Percentiles rank a stretch among this genome's conserved stretches.
Conservation (phyloP, 2,797 vertebrate genomes). For the Malurus leucopterus region DNA sequence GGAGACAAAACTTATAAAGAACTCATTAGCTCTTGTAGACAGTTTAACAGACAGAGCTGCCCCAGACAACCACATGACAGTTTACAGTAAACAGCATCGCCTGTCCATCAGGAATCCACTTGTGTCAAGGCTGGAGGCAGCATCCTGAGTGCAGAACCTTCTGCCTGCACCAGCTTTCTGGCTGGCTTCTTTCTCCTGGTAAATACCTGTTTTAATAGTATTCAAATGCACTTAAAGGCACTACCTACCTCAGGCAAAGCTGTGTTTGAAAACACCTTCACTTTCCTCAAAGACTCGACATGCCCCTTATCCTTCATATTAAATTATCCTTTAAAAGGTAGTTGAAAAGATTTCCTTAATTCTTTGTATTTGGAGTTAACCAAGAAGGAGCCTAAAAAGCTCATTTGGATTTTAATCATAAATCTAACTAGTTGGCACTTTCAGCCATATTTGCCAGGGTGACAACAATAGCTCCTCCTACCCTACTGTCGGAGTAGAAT, state of each 20-base stretch:
- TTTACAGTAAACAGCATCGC: neutral
- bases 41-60: neutral
- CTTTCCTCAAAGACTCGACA: neutral
- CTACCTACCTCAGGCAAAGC: neutral
- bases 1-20: constrained; percentile 51
- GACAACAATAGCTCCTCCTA: neutral
- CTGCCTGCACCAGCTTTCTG: neutral
- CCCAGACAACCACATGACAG: neutral
- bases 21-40: constrained; percentile 11
- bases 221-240: neutral
- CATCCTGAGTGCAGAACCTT: neutral
- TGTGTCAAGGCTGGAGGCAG: neutral
- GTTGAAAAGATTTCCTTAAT: neutral
- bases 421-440: neutral
- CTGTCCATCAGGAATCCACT: neutral
- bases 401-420: neutral
- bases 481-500: neutral
- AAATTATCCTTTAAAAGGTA: neutral
- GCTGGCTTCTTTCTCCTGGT: neutral
- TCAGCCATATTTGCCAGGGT: neutral
- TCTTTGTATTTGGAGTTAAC: neutral
- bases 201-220: neutral
- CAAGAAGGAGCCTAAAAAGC: neutral
- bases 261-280: neutral
- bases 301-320: neutral